phyloP scores from a whole-genome alignment of 64 coral and sea anemone species.

The Actinia tenebrosa region DNA sequence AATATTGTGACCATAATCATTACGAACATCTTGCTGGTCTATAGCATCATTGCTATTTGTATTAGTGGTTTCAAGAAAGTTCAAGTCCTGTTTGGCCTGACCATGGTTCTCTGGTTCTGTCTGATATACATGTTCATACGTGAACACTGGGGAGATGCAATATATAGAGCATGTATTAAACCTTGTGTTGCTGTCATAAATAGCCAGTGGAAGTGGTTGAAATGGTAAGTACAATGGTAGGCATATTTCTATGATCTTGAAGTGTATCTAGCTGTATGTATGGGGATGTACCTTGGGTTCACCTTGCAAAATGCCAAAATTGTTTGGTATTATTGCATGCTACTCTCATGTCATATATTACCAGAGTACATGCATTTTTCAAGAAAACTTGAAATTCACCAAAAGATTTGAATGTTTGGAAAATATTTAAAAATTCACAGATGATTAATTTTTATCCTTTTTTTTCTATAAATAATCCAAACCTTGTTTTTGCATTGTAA shows the following conservation, averaged over 20 bases:
- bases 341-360: too few species aligned
- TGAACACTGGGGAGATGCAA: slow-evolving; percentile 54
- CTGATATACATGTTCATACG: slow-evolving; percentile 69
- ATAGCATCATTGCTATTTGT: slow-evolving; percentile 66
- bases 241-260: background rate
- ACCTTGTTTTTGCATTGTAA: too few species aligned
- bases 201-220: slow-evolving; percentile 63
- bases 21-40: slow-evolving; percentile 37
- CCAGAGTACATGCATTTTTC: too few species aligned
- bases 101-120: slow-evolving; percentile 70
- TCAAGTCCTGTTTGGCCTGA: slow-evolving; percentile 59
- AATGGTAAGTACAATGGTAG: slow-evolving; percentile 56
- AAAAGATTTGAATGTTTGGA: too few species aligned
- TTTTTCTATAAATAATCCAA: too few species aligned
- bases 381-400: too few species aligned
- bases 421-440: too few species aligned
- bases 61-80: slow-evolving; percentile 77
- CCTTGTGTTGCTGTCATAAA: slow-evolving; percentile 38
- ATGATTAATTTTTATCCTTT: too few species aligned
- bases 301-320: too few species aligned
- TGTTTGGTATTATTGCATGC: too few species aligned
- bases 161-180: slow-evolving; percentile 46
- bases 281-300: too few species aligned
- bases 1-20: slow-evolving; percentile 26
- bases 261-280: too few species aligned